Evolutionary conservation across 2,797 vertebrate genomes (phyloP), one percentile per base, ranked within the genome.

Genomic region (Anas flavirostris): DNA sequence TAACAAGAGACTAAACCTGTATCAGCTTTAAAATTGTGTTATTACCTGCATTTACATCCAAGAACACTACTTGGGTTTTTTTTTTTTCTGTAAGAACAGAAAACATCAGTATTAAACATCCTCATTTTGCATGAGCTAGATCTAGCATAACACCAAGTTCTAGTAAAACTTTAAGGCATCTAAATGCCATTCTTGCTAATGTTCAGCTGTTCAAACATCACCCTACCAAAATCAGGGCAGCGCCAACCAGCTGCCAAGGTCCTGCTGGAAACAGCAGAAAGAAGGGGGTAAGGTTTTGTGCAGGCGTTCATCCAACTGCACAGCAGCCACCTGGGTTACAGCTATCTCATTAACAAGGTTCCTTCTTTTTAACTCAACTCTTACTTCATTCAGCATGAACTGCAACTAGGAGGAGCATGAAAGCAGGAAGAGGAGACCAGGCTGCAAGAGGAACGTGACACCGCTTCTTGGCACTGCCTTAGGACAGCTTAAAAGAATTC

Each of bases 1-100:
- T 68, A 59, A 74, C 28, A 44, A 63, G 37, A 82, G 6, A 62
- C 10, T 66, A 56, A 82, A 82, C 18, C 17, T 23, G 10, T 9
- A 31, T 18, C 52, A 89, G 9, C 26, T 37, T 87, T 88, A 55
- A 82, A 66, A 76, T 37, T 26, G 6, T 70, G 59, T 55, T 39
- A 39, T 48, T 56, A 73, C 33, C 39, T 0, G 0, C 2, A 1
- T 44, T 86, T 48, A 66, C 2, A 25, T 39, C 46, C 2, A 72
- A 70, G 21, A 70, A 55, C 25, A 83, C 33, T 12, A 67, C 6
- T 7, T 7, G 77, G 8, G 44, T 4, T 9, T 5, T 16, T 39
- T 67, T 39, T 41, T 41, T 31, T 33, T n/a, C 28, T 52, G 10
- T 10, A 37, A 60, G 53, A 84, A 70, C 13, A 78, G 19, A 66